Conservation (phyloP, 1,140 invertebrate genomes). For the Cepaea nemoralis region DNA sequence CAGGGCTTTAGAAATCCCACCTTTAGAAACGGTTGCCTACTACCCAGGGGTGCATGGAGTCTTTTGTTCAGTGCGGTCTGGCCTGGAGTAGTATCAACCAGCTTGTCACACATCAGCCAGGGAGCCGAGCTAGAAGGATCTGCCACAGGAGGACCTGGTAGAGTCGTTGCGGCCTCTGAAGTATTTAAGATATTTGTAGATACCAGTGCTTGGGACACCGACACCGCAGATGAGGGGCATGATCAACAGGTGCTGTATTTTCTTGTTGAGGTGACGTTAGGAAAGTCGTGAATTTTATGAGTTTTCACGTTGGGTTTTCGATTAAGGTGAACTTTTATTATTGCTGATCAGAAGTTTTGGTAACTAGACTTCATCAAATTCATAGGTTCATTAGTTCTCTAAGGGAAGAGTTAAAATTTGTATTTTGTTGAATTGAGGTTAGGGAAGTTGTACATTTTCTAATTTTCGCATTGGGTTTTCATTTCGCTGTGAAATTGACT, state of each 20-base stretch:
- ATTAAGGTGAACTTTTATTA: too few relatives aligned
- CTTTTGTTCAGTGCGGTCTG: not conserved
- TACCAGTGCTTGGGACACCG: not conserved
- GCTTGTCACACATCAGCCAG: not conserved
- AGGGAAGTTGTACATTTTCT: too few relatives aligned
- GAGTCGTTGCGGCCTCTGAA: not conserved
- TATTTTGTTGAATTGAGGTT: too few relatives aligned
- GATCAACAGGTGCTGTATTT: not conserved
- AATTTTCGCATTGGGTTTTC: too few relatives aligned
- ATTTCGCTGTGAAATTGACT: too few relatives aligned
- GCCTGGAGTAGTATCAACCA: not conserved
- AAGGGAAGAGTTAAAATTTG: too few relatives aligned
- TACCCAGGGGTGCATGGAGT: not conserved
- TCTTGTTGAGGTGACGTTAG: not conserved
- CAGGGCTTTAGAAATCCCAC: not conserved
- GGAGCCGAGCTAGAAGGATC: not conserved
- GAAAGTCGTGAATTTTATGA: not conserved
- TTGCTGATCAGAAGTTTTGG: too few relatives aligned
- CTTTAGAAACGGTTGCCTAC: not conserved
- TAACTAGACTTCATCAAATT: too few relatives aligned
- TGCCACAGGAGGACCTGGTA: not conserved
- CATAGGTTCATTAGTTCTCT: too few relatives aligned
- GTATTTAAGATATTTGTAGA: not conserved
- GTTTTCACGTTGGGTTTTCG: not conserved
- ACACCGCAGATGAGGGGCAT: not conserved